Evolutionary conservation across 1,140 invertebrate genomes (phyloP), one percentile per base, ranked within the genome.

Genomic region (Gyrodactylus salaris): DNA sequence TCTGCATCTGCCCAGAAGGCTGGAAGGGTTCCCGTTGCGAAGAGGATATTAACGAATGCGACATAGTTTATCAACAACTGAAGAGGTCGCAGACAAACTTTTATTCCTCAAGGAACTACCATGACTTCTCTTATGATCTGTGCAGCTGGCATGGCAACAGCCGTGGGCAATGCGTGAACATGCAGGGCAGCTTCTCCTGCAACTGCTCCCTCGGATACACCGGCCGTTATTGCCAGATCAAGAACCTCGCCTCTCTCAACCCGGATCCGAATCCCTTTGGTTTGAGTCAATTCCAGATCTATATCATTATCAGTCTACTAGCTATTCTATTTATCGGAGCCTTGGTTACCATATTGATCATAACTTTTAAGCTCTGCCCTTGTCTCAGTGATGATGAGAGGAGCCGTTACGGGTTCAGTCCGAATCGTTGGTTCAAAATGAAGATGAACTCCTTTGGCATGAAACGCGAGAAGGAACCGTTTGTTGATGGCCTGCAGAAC

Each of bases 201-300:
- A 71, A 71, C 26, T 71, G 70, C 25, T 25, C 70, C 1, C 23
- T 71, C 1, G 70, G 70, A 20, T 71, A 71, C n/a, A 21, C 21
- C 2, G 70, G 70, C 7, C 70, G 25, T 1, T 25, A 24, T 71
- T 71, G 70, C 26, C 21, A 71, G 25, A 71, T 71, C 20, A 25
- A 71, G 19, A 25, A 25, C 2, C 70, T 71, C n/a, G 25, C 25
- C 1, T 71, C 70, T 25, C 21, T 71, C 26, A 24, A 71, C 26
- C 23, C 70, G 1, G 70, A 71, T 25, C 21, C 21, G 1, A 24
- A 21, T 16, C 2, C 70, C 16, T 71, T 71, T 71, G 70, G 70
- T n/a, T 71, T 71, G 70, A 71, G 70, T 25, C 70, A 71, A 25
- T 24, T 71, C 24, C 70, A 71, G 20, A 25, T 71, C n/a, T 71